Conservation (phyloP, 2,888 invertebrate genomes). For the Entomobrya multifasciata region DNA sequence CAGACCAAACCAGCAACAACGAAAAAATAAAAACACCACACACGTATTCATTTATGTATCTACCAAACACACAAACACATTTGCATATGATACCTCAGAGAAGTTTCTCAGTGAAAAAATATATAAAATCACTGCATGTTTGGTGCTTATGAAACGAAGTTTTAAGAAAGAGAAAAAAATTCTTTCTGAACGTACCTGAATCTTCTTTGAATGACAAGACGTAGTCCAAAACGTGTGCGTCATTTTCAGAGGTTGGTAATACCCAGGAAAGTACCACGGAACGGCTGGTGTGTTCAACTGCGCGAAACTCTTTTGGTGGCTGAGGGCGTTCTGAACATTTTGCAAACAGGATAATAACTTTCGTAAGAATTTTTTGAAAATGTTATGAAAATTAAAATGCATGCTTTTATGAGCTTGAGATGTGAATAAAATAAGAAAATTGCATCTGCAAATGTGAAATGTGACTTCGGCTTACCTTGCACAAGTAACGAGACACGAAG, state of each 20-base stretch:
- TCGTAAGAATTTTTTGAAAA: too few species aligned
- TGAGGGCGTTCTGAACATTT: conserved; percentile 84
- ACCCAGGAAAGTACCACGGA: conserved; percentile 84
- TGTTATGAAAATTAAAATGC: too few species aligned
- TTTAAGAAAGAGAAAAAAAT: neutral
- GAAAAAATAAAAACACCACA: neutral
- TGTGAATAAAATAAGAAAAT: too few species aligned
- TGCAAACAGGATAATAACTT: neutral
- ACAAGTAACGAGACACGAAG: conserved; percentile 82
- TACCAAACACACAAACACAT: too few species aligned
- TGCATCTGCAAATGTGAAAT: too few species aligned
- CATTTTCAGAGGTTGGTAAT: conserved; percentile 78
- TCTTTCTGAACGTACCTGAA: conserved; percentile 81
- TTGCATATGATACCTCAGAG: too few species aligned
- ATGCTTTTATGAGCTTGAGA: too few species aligned
- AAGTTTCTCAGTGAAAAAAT: too few species aligned
- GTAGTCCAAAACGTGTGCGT: conserved; percentile 83
- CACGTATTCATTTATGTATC: too few species aligned
- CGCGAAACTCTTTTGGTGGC: conserved; percentile 84
- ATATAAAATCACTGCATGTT: too few species aligned
- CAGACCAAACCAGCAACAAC: neutral
- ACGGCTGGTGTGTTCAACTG: conserved; percentile 84
- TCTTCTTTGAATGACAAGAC: conserved; percentile 85
- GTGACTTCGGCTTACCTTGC: conserved; percentile 82
- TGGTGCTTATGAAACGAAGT: too few species aligned